Conservation (phyloP, 2,797 vertebrate species). For the Syngnathus acus region DNA sequence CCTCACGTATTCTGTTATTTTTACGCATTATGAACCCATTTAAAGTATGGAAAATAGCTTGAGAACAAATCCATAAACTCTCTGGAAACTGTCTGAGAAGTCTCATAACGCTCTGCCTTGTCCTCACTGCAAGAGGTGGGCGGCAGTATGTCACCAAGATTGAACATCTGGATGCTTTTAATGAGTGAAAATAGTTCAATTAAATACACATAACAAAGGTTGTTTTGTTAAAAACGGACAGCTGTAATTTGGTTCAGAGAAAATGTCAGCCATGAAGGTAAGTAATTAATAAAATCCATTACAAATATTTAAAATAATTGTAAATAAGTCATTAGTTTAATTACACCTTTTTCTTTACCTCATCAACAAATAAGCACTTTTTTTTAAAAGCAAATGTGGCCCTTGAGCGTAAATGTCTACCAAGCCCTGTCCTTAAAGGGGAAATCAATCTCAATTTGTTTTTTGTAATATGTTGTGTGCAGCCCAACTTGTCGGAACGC, state of each 20-base stretch:
- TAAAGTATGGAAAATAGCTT: not conserved
- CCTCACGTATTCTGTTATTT: not conserved
- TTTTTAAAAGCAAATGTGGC: no score
- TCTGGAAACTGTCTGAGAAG: not conserved
- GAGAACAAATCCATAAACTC: not conserved
- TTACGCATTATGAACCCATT: not conserved
- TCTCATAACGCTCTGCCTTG: not conserved
- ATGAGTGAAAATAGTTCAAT: not conserved
- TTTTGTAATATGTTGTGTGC: no score
- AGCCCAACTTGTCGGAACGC: no score
- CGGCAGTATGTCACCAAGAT: not conserved
- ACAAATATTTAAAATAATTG: no score
- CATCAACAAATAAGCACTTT: no score
- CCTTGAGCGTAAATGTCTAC: no score
- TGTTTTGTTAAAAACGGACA: not conserved
- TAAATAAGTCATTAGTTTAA: no score
- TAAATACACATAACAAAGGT: not conserved
- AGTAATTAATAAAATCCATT: not conserved
- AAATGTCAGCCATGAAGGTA: not conserved
- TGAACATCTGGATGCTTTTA: not conserved
- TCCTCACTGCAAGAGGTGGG: not conserved
- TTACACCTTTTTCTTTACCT: no score
- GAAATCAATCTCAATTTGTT: not conserved
- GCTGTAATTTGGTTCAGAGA: not conserved
- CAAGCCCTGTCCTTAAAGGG: not conserved